Conservation (phyloP, 2,113 vertebrate species). For the Felis chaus region DNA sequence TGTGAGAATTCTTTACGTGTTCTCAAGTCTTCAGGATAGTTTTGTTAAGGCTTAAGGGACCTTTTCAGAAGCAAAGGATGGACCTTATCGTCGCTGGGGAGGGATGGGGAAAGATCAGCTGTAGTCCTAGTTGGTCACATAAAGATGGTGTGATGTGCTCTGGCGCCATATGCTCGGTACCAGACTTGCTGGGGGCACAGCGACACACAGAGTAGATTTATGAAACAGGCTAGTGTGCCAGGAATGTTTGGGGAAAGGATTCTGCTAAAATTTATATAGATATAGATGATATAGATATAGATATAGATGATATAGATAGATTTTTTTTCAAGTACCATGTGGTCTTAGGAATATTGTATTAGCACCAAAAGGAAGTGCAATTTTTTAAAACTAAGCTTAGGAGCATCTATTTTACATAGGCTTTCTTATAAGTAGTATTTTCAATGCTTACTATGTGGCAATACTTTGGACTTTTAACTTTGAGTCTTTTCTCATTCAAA, state of each 20-base stretch:
- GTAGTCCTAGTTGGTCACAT: background rate
- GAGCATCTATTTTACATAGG: background rate
- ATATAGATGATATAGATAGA: too few relatives aligned
- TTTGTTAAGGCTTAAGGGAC: background rate
- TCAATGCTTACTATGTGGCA: background rate
- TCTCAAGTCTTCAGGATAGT: background rate
- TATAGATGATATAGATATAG: too few relatives aligned
- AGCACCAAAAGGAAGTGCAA: background rate
- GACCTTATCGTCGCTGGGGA: background rate
- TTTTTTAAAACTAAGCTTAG: conserved; percentile 13
- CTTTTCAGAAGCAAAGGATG: background rate
- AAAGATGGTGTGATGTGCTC: background rate
- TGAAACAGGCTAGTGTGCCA: background rate
- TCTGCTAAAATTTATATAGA: background rate
- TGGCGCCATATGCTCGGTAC: background rate
- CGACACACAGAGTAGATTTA: background rate
- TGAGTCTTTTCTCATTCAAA: background rate
- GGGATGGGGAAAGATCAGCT: background rate
- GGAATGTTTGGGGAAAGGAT: background rate
- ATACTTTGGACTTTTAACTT: background rate
- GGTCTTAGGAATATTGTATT: background rate
- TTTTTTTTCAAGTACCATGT: background rate
- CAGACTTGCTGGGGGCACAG: background rate
- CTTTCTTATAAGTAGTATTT: background rate
- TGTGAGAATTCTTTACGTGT: background rate